Base-by-base conservation (phyloP, 2,113 vertebrate species). In the Triplophysa siluroides region DNA sequence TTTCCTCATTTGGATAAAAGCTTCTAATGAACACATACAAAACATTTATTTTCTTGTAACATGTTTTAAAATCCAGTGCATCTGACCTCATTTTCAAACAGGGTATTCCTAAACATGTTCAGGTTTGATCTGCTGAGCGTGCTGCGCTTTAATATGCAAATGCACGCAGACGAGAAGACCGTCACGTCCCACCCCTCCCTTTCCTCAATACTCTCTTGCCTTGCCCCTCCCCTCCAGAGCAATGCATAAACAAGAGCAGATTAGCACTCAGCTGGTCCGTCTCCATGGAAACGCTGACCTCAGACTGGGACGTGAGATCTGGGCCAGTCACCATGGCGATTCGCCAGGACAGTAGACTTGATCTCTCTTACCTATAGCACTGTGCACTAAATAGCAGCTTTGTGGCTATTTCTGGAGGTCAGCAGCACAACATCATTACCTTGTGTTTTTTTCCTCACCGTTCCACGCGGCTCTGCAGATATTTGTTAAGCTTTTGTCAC, bases 251-350 rank as follows among this genome's bases (percentile, higher is more conserved):
- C 90, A 89, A 90, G 87, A 87, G 86, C 82, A 83, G 90, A 91
- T 91, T 90, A 91, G 81, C 72, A 78, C 78, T 93, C 88, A 90
- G 90, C 88, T 90, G 91, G 85, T 89, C 81, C 45, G 33, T 93
- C 80, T 69, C 90, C 87, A 91, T 92, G 90, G 92, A 87, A 90
- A 93, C 91, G 86, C 85, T 92, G 90, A 93, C 90, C 87, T 92
- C 91, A 91, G 87, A 85, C 86, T 75, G 80, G 84, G 87, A 86
- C 85, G 83, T 76, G 83, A 80, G 84, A 84, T 88, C 80, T 87
- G 88, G 86, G 83, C 83, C 38, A 79, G 90, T 91, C 84, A 81
- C 86, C 87, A 86, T 90, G 88, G 85, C 80, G 72, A 87, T 83
- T 58, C 19, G 79, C 85, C 78, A n/a, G 71, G 82, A 84, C 80